These are phyloP conservation scores for Pantherophis guttatus DNA, from an alignment of 2,113 vertebrate species.

Conservation along the genomic window DNA sequence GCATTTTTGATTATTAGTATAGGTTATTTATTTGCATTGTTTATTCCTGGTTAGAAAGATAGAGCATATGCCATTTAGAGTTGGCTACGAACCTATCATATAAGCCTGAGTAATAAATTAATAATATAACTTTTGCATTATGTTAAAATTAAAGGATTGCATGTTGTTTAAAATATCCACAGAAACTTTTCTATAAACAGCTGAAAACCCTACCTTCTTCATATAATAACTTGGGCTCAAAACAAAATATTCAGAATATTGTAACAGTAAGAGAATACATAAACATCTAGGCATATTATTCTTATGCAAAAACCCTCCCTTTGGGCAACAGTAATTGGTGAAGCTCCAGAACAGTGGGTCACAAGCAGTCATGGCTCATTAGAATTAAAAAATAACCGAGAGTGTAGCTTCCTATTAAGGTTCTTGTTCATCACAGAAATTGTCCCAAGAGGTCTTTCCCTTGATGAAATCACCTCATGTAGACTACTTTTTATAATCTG, in stretches of 20 bases:
- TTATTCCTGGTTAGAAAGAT: not conserved
- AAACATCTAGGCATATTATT: slow-evolving; percentile 24
- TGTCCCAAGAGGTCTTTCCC: not conserved
- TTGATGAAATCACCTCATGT: not conserved
- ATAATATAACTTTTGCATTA: not conserved
- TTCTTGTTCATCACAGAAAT: slow-evolving; percentile 16
- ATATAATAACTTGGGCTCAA: not conserved
- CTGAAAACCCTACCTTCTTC: not conserved
- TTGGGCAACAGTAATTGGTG: not conserved
- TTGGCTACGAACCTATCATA: not conserved
- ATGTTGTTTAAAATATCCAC: not conserved
- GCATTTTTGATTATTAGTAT: not conserved
- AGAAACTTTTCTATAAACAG: not conserved
- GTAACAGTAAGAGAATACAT: slow-evolving; percentile 2
- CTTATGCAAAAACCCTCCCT: slow-evolving; percentile 20
- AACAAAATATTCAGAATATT: slow-evolving; percentile 1
- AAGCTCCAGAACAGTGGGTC: slow-evolving; percentile 9
- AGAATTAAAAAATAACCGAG: not conserved
- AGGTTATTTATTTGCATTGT: not conserved
- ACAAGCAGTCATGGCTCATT: slow-evolving; percentile 20
- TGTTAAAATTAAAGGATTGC: not conserved
- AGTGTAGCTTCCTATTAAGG: slow-evolving; percentile 13
- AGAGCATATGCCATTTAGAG: not conserved
- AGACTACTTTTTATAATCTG: not conserved
- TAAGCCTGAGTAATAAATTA: not conserved